phyloP scores from a whole-genome alignment of 2,113 vertebrate genomes.

The Mormoops blainvillei region DNA sequence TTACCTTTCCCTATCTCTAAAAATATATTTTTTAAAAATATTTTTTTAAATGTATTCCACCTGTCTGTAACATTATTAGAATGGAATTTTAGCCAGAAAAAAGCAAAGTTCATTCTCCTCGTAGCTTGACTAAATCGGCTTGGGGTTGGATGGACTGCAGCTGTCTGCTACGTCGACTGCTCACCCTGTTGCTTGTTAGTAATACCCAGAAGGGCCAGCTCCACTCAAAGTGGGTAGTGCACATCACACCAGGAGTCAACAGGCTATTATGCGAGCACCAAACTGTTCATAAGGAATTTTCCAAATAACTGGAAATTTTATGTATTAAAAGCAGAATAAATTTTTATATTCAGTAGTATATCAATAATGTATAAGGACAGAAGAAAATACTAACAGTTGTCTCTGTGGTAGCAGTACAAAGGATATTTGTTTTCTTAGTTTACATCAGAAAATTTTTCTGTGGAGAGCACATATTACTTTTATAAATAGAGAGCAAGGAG shows the following conservation, averaged over 20 bases:
- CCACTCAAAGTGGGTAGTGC: neutral
- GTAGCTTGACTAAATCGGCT: neutral
- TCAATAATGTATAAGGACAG: neutral
- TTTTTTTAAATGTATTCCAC: neutral
- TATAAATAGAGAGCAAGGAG: neutral
- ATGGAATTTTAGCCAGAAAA: neutral
- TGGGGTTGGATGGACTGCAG: neutral
- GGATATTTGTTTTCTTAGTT: neutral
- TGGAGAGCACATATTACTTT: neutral
- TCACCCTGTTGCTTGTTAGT: neutral
- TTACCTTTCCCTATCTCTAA: no score
- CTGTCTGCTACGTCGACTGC: neutral
- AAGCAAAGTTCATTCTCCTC: neutral
- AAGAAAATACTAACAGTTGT: neutral
- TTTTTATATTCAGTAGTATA: neutral
- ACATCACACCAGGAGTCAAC: neutral
- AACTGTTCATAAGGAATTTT: neutral
- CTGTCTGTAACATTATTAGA: neutral
- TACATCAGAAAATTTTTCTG: neutral
- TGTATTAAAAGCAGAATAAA: neutral
- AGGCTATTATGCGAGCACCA: conserved; percentile 6
- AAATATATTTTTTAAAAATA: no score
- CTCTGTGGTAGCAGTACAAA: neutral
- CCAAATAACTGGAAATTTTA: neutral
- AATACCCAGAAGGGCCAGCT: neutral